These are phyloP conservation scores for Colistium nudipinnis DNA, from an alignment of 2,113 vertebrate genomes.

Conservation along the genomic window DNA sequence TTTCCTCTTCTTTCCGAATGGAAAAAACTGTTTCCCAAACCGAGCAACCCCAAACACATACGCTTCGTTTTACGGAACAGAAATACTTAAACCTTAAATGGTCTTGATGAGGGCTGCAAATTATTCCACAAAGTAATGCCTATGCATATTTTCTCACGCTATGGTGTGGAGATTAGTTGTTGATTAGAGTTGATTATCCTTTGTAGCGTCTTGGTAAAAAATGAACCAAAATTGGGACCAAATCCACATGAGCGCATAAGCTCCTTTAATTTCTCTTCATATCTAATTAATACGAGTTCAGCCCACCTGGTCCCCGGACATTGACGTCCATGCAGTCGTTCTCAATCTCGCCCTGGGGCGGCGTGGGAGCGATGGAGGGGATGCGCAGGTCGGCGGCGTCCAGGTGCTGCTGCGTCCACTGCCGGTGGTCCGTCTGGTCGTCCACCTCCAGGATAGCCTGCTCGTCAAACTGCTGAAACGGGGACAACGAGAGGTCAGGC, in stretches of 20 bases:
- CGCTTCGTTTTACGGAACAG: no score
- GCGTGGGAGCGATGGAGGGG: constrained; percentile 94
- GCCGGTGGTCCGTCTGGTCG: constrained; percentile 92
- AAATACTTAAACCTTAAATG: neutral
- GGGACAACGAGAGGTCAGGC: neutral
- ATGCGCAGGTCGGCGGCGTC: constrained; percentile 94
- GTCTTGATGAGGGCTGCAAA: no score
- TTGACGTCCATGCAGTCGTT: constrained; percentile 96
- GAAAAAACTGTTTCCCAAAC: no score
- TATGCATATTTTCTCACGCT: no score
- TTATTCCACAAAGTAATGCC: no score
- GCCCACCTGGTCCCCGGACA: constrained; percentile 92
- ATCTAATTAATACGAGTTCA: neutral
- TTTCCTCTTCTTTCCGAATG: no score
- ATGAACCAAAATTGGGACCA: neutral
- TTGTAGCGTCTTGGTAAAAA: neutral
- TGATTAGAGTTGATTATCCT: neutral
- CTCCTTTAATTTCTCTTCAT: neutral
- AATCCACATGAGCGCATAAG: neutral
- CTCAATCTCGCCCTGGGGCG: constrained; percentile 95
- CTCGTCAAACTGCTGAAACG: constrained; percentile 88
- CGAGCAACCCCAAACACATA: no score
- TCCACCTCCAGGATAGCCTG: constrained; percentile 88
- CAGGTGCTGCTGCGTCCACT: constrained; percentile 98
- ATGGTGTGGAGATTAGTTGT: neutral